phyloP scores from a whole-genome alignment of 2,888 invertebrate genomes.

The Flabesymbios commensalis region DNA sequence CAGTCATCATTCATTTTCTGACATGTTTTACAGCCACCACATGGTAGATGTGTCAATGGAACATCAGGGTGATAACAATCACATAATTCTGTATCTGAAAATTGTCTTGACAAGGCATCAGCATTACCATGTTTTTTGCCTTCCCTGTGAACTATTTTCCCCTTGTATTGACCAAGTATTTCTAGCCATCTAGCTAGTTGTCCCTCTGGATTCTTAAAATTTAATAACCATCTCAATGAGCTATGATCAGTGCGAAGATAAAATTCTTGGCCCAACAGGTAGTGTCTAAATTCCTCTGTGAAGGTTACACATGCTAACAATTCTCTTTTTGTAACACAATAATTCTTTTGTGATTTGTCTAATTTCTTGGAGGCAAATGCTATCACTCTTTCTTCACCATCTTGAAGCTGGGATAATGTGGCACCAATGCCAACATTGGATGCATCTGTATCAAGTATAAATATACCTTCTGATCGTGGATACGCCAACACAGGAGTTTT shows the following conservation, averaged over 20 bases:
- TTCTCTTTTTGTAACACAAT: conserved; percentile 8
- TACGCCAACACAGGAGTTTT: conserved; percentile 15
- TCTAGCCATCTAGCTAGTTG: conserved; percentile 12
- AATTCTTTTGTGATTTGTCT: not conserved
- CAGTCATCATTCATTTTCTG: too few species aligned
- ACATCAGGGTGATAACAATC: too few species aligned
- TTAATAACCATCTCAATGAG: not conserved
- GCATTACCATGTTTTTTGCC: conserved; percentile 5
- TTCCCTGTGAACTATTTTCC: not conserved
- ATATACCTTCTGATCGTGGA: conserved; percentile 1
- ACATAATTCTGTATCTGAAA: not conserved
- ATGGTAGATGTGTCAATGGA: too few species aligned
- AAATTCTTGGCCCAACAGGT: conserved; percentile 10
- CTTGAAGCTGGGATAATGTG: conserved; percentile 13
- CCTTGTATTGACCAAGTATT: not conserved
- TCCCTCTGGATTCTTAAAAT: conserved; percentile 4
- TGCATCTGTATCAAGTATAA: conserved; percentile 7
- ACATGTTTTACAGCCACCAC: too few species aligned
- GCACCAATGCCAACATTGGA: conserved; percentile 2
- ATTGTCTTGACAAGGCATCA: conserved; percentile 2
- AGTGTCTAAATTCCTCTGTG: conserved; percentile 16
- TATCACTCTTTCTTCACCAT: conserved; percentile 10
- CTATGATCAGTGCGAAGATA: conserved; percentile 13
- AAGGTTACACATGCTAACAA: conserved; percentile 8
- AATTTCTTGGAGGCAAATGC: conserved; percentile 10